Percentiles rank a stretch among this genome's conserved stretches.
phyloP scores from a whole-genome alignment of 2,113 vertebrate genomes.

The Accipiter virgatus region DNA sequence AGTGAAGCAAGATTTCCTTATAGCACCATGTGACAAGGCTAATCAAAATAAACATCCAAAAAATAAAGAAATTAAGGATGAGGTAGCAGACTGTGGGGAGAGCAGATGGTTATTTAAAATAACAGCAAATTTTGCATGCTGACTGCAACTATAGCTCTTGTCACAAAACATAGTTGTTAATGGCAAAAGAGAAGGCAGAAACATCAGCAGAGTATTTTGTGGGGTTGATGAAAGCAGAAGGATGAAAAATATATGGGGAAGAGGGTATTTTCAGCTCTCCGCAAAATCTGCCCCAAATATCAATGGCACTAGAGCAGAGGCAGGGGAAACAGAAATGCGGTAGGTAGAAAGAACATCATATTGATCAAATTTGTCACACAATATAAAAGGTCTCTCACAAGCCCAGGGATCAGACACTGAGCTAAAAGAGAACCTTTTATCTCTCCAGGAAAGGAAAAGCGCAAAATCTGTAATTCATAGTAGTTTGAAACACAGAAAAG shows the following conservation, averaged over 20 bases:
- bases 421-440: background rate
- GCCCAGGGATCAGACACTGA: background rate
- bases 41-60: slow-evolving; percentile 66
- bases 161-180: slow-evolving; percentile 40
- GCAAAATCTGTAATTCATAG: background rate
- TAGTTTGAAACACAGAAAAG: background rate
- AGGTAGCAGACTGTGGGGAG: slow-evolving; percentile 60
- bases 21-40: slow-evolving; percentile 59
- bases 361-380: background rate
- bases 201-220: background rate
- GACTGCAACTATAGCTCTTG: slow-evolving; percentile 33
- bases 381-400: background rate
- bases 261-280: background rate
- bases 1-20: slow-evolving; percentile 47
- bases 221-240: background rate
- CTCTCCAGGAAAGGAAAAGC: background rate
- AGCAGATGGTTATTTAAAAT: slow-evolving; percentile 69
- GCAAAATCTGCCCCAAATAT: background rate
- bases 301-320: background rate
- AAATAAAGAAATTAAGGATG: slow-evolving; percentile 54
- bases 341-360: background rate
- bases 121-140: slow-evolving; percentile 44
- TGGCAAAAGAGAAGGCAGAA: slow-evolving; percentile 6
- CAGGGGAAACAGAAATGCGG: background rate
- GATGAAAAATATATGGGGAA: background rate